phyloP scores from a whole-genome alignment of 2,113 vertebrate genomes.

The Zapornia atra region DNA sequence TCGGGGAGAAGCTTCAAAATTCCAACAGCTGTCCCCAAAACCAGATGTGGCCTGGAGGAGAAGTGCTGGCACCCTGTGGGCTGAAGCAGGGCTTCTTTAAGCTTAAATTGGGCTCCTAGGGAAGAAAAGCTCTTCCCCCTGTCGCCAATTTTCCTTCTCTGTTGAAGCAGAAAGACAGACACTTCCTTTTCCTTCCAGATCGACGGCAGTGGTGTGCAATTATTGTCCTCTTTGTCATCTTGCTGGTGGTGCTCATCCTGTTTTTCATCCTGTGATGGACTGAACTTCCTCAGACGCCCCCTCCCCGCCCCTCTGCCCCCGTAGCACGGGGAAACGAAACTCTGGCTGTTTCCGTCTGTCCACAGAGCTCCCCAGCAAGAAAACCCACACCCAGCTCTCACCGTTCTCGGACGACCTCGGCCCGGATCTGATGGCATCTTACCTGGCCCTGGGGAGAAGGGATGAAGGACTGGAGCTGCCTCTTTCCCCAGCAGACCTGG shows the following conservation, averaged over 20 bases:
- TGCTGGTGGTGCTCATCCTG: slow-evolving; percentile 90
- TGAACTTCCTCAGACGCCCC: not conserved
- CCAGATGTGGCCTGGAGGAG: not conserved
- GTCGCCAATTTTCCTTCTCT: not conserved
- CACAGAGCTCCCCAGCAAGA: slow-evolving; percentile 4
- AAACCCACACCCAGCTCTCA: not conserved
- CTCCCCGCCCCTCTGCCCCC: not conserved
- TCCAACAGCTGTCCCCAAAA: not conserved
- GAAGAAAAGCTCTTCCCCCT: not conserved
- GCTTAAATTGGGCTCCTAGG: not conserved
- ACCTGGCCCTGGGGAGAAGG: not conserved
- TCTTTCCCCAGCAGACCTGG: not conserved
- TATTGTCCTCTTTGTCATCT: slow-evolving; percentile 84
- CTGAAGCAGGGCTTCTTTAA: not conserved
- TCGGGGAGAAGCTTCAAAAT: not conserved
- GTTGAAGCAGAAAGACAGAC: not conserved
- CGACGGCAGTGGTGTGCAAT: slow-evolving; percentile 98
- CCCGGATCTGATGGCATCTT: not conserved
- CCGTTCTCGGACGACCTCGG: not conserved
- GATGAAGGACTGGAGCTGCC: not conserved
- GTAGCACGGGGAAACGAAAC: slow-evolving; percentile 24
- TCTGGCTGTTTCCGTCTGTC: not conserved
- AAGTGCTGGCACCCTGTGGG: fast-evolving
- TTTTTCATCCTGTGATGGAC: slow-evolving; percentile 86
- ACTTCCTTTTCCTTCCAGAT: slow-evolving; percentile 79